phyloP scores from a whole-genome alignment of 2,113 vertebrate species.

The Catharus bicknelli region DNA sequence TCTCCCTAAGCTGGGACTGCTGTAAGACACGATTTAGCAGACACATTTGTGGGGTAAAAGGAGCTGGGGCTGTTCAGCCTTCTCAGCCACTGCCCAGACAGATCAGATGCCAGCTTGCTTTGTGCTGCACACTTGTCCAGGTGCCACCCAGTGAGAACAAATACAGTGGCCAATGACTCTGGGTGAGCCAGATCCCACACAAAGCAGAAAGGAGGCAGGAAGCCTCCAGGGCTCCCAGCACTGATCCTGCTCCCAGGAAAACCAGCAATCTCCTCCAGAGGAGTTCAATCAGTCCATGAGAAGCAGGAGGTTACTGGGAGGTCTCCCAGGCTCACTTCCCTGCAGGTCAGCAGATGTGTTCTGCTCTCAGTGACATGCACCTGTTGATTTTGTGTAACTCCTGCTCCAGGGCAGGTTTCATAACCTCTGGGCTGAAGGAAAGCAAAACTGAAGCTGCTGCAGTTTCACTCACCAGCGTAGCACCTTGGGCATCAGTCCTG shows the following conservation, averaged over 20 bases:
- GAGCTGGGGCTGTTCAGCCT: neutral
- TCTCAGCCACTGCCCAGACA: neutral
- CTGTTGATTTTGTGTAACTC: neutral
- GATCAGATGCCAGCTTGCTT: neutral
- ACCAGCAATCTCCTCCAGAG: fast-evolving
- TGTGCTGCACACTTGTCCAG: neutral
- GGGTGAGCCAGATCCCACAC: neutral
- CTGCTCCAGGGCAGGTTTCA: slow-evolving; percentile 6
- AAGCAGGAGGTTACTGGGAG: neutral
- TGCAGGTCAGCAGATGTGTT: neutral
- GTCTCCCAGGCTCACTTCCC: neutral
- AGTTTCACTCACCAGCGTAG: slow-evolving; percentile 86
- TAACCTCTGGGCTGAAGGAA: neutral
- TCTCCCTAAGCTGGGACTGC: neutral
- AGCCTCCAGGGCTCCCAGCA: neutral
- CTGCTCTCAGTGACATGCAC: neutral
- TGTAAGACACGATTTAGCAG: neutral
- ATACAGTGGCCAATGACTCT: neutral
- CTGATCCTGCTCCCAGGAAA: neutral
- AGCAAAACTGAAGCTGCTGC: neutral
- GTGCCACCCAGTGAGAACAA: neutral
- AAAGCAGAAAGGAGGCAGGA: neutral
- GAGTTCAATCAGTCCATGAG: neutral
- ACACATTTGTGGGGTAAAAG: neutral
- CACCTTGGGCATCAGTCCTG: slow-evolving; percentile 88